phyloP scores from a whole-genome alignment of 2,113 vertebrate species.

The Cnemophilus loriae region DNA sequence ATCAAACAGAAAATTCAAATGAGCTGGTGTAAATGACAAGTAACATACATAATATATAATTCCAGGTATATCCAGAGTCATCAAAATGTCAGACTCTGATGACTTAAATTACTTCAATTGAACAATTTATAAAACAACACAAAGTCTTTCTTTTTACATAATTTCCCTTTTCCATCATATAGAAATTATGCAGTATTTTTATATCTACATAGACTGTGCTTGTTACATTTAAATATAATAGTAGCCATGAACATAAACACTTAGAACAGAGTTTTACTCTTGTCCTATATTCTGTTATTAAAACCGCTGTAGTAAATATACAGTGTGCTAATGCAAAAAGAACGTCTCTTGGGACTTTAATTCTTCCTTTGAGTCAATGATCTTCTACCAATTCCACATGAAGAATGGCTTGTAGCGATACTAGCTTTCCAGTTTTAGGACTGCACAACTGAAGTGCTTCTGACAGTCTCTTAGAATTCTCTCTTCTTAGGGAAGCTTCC shows the following conservation, averaged over 20 bases:
- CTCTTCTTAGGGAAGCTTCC: neutral
- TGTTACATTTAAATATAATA: neutral
- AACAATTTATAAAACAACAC: neutral
- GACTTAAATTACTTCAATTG: neutral
- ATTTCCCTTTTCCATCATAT: neutral
- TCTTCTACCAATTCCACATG: neutral
- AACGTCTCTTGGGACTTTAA: neutral
- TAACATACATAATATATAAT: neutral
- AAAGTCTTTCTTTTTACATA: neutral
- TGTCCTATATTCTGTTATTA: neutral
- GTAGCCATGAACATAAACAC: neutral
- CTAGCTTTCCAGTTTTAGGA: neutral
- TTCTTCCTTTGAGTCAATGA: neutral
- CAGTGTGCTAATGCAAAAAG: neutral
- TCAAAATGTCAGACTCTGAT: neutral
- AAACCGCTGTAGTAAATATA: neutral
- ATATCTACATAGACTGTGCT: neutral
- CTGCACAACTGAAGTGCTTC: neutral
- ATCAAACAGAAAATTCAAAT: neutral
- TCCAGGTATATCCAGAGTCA: neutral
- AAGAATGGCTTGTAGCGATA: neutral
- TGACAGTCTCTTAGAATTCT: neutral
- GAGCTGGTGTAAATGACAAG: neutral
- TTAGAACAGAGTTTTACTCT: neutral
- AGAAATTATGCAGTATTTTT: neutral